Conservation (phyloP, 1,140 invertebrate genomes). For the Psilanteris sp. region DNA sequence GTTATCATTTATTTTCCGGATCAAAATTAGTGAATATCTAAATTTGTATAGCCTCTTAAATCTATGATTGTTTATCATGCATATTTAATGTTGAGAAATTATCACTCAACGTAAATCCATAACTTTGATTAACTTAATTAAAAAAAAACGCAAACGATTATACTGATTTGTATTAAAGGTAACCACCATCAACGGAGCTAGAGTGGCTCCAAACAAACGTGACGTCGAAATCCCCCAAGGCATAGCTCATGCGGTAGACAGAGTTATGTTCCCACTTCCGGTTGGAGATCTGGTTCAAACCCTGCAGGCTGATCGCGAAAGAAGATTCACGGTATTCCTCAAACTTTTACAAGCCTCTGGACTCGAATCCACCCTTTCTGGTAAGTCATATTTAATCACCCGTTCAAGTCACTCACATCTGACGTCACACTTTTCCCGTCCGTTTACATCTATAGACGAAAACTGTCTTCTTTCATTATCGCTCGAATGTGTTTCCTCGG, state of each 20-base stretch:
- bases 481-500: constrained; percentile 2
- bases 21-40: no score
- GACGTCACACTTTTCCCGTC: no score
- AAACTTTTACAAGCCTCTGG: constrained; percentile 87
- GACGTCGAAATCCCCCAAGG: constrained; percentile 91
- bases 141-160: no score
- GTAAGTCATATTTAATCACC: constrained; percentile 73
- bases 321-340: constrained; percentile 88
- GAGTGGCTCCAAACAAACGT: constrained; percentile 87
- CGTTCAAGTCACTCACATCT: no score
- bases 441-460: no score
- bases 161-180: constrained; percentile 74
- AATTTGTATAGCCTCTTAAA: no score
- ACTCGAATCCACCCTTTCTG: constrained; percentile 86
- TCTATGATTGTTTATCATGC: no score
- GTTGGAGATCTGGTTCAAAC: constrained; percentile 91
- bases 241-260: constrained; percentile 90
- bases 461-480: constrained; percentile 7
- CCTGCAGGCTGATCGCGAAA: constrained; percentile 88
- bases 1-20: no score
- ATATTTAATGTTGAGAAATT: no score
- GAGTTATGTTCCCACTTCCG: constrained; percentile 92
- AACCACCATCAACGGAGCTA: constrained; percentile 90
- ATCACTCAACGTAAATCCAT: no score
- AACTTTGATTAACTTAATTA: no score